Base-by-base conservation (phyloP, 2,888 invertebrate species). In the Archaeoteleia sp. region DNA sequence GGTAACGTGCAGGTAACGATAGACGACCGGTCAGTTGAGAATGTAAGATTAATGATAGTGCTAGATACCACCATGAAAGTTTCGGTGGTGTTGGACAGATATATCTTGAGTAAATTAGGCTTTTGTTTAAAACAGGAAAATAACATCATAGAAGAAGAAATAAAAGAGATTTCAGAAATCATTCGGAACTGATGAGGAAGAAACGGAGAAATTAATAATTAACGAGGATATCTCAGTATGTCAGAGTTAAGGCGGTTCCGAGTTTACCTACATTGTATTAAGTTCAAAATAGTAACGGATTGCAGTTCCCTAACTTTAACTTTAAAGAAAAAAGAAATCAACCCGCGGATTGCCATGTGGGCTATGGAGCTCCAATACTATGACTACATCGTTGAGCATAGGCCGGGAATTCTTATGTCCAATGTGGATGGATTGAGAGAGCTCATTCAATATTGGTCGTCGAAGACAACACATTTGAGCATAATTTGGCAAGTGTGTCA, bases 401-500 rank as follows among this genome's bases (percentile, higher is more conserved):
- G 48, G 0, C 5, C 13, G 0, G 58, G 40, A 0, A 49, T 1
- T 2, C 4, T 7, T 12, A 58, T 58, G 40, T 3, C 10, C 1
- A 48, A 58, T 1, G 48, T 48, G 1, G 25, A 58, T 7, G 30
- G 39, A 0, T 2, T 58, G 0, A 58, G 48, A 29, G n/a, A 4
- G 2, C 7, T 29, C 29, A 7, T 29, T n/a, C 7, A 9, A 29
- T 1, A 2, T 29, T 67, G 1, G 51, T 69, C 1, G 10, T 70
- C 1, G 68, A 68, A 1, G 67, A 63, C 9, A 71, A 73, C 53
- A 49, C 67, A 0, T 53, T 73, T 6, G 66, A 73, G 29, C 54
- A 37, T 15, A 69, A 67, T 32, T 55, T 72, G 1, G 43, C 63
- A 0, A n/a, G 7, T 74, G 2, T 45, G 55, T 48, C 73, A 71